A percentile compares a stretch with the other conserved stretches of the same genome.
Conservation (phyloP, 2,113 vertebrate species). For the Esox niger region DNA sequence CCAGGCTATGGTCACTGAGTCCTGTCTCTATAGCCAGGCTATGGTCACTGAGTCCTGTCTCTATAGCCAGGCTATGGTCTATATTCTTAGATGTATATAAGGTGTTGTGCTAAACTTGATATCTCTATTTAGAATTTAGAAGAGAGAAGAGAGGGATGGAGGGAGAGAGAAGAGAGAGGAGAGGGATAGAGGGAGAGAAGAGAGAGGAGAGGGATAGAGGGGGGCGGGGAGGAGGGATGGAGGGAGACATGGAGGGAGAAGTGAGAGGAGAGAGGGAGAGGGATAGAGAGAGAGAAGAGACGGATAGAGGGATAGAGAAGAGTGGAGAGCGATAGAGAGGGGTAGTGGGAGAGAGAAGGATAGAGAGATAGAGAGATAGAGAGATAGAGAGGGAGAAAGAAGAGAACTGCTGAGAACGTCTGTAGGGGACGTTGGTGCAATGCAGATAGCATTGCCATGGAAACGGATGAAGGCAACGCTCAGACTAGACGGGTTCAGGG, state of each 20-base stretch:
- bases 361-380: conserved; percentile 21
- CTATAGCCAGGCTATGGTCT: too few species aligned
- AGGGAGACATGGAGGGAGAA: background rate
- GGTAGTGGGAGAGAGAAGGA: conserved; percentile 13
- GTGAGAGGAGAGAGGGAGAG: background rate
- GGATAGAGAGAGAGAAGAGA: background rate
- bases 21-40: too few species aligned
- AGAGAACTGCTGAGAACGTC: conserved; percentile 52
- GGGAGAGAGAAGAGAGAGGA: background rate
- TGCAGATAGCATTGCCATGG: conserved; percentile 85
- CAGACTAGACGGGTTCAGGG: conserved; percentile 61
- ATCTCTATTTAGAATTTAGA: too few species aligned
- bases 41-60: too few species aligned
- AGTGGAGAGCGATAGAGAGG: background rate
- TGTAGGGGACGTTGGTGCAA: conserved; percentile 77
- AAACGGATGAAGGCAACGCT: conserved; percentile 70
- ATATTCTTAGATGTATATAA: too few species aligned
- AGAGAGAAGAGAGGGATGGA: too few species aligned
- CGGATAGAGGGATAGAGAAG: background rate
- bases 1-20: too few species aligned
- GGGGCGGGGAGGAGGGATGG: conserved; percentile 19
- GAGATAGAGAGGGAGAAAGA: conserved; percentile 30
- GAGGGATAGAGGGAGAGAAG: background rate
- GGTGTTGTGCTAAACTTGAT: too few species aligned
- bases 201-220: background rate